phyloP scores from a whole-genome alignment of 2,888 invertebrate genomes.

The Stegana nigrithorax region DNA sequence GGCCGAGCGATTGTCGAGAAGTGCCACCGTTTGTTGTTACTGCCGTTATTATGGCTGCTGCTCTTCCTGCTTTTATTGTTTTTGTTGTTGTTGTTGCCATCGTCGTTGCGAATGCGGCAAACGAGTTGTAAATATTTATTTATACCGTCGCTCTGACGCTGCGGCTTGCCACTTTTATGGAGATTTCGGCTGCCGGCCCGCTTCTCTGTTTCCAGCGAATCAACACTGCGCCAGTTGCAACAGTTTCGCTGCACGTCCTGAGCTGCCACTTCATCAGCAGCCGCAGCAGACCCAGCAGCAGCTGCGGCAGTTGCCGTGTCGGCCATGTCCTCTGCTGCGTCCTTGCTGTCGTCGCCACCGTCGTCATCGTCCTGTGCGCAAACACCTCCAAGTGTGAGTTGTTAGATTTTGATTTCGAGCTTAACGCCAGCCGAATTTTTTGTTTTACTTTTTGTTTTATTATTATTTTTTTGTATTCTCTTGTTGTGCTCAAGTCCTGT shows the following conservation, averaged over 20 bases:
- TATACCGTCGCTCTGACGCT: no score
- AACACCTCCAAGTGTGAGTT: background rate
- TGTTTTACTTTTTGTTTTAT: background rate
- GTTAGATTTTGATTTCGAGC: slow-evolving; percentile 3
- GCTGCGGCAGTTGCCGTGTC: background rate
- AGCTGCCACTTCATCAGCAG: background rate
- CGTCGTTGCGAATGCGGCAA: slow-evolving; percentile 58
- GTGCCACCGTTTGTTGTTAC: no score
- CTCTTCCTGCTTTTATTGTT: no score
- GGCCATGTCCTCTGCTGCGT: background rate
- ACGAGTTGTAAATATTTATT: slow-evolving; percentile 61
- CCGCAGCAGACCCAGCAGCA: background rate
- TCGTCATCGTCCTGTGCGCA: background rate
- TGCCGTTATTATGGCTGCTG: no score
- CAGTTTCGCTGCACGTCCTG: background rate
- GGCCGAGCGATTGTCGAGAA: no score
- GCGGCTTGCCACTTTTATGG: slow-evolving; percentile 49
- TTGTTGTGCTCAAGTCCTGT: background rate
- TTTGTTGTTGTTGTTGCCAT: no score
- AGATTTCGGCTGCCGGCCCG: slow-evolving; percentile 42
- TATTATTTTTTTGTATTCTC: background rate
- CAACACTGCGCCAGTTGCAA: background rate
- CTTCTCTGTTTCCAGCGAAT: slow-evolving; percentile 23
- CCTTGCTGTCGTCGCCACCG: background rate
- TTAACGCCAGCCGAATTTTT: background rate